A percentile compares a stretch with the other conserved stretches of the same genome.
phyloP scores from a whole-genome alignment of 2,888 invertebrate species.

The Xylocampa areola region DNA sequence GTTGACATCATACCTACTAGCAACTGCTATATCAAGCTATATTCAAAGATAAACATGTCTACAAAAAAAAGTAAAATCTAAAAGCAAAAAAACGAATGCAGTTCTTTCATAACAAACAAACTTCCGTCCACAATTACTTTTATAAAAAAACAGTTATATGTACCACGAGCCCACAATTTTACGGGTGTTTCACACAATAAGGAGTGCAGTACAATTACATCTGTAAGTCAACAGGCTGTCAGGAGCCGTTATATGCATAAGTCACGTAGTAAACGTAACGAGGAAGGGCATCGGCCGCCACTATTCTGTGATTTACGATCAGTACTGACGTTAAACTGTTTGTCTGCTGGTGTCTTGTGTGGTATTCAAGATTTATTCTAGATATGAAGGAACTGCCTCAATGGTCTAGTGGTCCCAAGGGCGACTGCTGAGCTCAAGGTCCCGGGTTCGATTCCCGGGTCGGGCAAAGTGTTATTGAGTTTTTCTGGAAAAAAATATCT shows the following conservation, averaged over 20 bases:
- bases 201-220: constrained; percentile 60
- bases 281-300: constrained; percentile 56
- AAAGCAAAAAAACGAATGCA: too few relatives aligned
- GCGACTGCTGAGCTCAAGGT: too few relatives aligned
- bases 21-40: too few relatives aligned
- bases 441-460: too few relatives aligned
- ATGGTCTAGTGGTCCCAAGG: too few relatives aligned
- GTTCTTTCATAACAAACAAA: neutral
- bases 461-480: too few relatives aligned
- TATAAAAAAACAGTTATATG: constrained; percentile 6
- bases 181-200: constrained; percentile 39
- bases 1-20: too few relatives aligned
- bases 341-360: constrained; percentile 51
- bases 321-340: constrained; percentile 44
- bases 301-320: constrained; percentile 59
- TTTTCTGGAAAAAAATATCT: too few relatives aligned
- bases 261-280: constrained; percentile 70
- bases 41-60: too few relatives aligned
- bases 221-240: constrained; percentile 61
- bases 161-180: constrained; percentile 28
- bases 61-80: too few relatives aligned
- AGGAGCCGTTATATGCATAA: constrained; percentile 69
- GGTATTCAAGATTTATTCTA: constrained; percentile 26
- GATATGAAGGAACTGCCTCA: constrained; percentile 16
- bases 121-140: constrained; percentile 1